These are phyloP conservation scores for Bombylius major DNA, from an alignment of 2,888 invertebrate species.

Conservation along the genomic window DNA sequence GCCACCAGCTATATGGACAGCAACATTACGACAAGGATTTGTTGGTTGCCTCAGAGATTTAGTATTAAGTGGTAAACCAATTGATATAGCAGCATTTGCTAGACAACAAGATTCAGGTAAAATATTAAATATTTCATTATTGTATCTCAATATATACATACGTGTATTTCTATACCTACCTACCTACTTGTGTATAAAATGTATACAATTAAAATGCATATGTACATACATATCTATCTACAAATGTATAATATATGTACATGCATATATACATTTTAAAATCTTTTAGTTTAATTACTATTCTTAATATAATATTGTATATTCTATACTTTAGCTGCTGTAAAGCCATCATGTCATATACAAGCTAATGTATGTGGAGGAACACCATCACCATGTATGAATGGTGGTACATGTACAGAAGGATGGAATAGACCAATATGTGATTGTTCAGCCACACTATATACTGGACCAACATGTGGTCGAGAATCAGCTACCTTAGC, in stretches of 20 bases:
- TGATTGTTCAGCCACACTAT: slow-evolving; percentile 81
- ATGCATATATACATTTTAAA: no score
- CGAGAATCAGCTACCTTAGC: slow-evolving; percentile 77
- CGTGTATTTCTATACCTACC: background rate
- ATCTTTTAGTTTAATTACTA: no score
- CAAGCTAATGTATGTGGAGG: slow-evolving; percentile 69
- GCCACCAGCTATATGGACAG: slow-evolving; percentile 83
- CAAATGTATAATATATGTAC: no score
- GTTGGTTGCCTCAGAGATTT: slow-evolving; percentile 89
- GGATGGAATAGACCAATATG: slow-evolving; percentile 94
- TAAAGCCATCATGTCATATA: slow-evolving; percentile 78
- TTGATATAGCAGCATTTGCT: slow-evolving; percentile 80
- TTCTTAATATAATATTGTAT: background rate
- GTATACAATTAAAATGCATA: background rate
- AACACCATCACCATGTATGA: slow-evolving; percentile 75
- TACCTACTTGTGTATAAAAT: no score
- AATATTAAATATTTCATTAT: background rate
- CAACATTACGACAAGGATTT: slow-evolving; percentile 76
- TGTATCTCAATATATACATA: background rate
- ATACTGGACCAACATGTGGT: slow-evolving; percentile 83
- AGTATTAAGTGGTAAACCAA: slow-evolving; percentile 72
- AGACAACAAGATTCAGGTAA: slow-evolving; percentile 78
- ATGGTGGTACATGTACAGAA: slow-evolving; percentile 76
- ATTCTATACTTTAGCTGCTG: slow-evolving; percentile 51
- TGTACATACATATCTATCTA: no score